Evolutionary conservation across 1,140 invertebrate species (phyloP).

Genomic region (Planococcus citri): DNA sequence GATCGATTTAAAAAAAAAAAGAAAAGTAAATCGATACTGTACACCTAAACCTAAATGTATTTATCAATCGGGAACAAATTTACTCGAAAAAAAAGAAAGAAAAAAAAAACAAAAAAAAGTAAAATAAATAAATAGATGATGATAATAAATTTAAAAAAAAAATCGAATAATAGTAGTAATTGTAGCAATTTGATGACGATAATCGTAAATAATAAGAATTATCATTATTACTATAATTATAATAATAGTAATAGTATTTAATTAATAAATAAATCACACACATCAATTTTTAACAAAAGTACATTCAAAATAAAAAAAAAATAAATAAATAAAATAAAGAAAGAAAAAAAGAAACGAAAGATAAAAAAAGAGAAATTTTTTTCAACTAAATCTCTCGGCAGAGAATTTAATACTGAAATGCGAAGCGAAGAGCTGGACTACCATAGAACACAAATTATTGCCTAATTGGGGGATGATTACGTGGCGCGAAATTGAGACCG

Average conservation of each 20-base stretch:
- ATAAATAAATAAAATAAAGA: not conserved
- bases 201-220: not conserved
- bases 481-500: not conserved
- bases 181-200: too few species aligned
- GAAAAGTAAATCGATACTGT: too few species aligned
- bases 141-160: too few species aligned
- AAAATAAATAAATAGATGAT: too few species aligned
- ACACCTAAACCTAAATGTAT: not conserved
- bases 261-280: constrained; percentile 16
- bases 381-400: not conserved
- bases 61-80: not conserved
- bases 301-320: not conserved
- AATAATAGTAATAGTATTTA: not conserved
- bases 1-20: too few species aligned
- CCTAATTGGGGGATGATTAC: not conserved
- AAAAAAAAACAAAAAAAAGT: too few species aligned
- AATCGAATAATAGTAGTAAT: too few species aligned
- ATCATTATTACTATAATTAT: not conserved
- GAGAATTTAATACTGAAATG: constrained; percentile 16
- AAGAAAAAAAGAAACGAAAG: not conserved
- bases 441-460: constrained; percentile 9
- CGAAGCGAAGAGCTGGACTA: not conserved
- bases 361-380: not conserved
- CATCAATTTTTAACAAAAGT: constrained; percentile 10
- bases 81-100: too few species aligned